Evolutionary conservation across 2,797 vertebrate species (phyloP).

Genomic region (Dipus sagitta): DNA sequence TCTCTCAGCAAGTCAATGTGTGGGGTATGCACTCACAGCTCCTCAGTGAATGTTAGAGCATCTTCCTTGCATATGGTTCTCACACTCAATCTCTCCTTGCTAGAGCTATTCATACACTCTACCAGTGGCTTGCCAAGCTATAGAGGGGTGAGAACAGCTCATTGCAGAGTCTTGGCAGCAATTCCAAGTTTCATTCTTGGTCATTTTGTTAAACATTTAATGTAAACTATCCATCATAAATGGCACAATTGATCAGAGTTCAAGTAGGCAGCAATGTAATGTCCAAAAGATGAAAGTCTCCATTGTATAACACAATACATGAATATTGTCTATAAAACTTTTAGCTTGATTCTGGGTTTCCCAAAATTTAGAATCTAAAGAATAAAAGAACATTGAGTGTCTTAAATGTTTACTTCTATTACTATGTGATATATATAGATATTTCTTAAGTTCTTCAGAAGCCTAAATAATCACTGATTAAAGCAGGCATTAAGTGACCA

Average conservation of each 20-base stretch:
- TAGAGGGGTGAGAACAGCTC: not conserved
- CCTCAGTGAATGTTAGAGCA: conserved; percentile 20
- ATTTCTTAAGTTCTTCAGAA: conserved; percentile 19
- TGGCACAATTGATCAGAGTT: conserved; percentile 35
- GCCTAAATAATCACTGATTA: conserved; percentile 22
- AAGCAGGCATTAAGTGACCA: conserved; percentile 13
- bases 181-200: conserved; percentile 40
- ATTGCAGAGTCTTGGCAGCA: not conserved
- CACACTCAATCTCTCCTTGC: conserved; percentile 52
- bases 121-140: conserved; percentile 34
- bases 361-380: conserved; percentile 3
- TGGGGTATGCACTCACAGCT: conserved; percentile 14
- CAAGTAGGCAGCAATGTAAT: not conserved
- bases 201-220: conserved; percentile 58
- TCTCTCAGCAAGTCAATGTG: conserved; percentile 5
- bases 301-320: not conserved
- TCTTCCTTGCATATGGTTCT: conserved; percentile 61
- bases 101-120: conserved; percentile 51
- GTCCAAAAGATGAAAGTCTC: not conserved
- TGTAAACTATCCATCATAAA: conserved; percentile 41
- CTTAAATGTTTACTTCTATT: conserved; percentile 23
- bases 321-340: not conserved
- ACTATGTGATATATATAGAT: not conserved
- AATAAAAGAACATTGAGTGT: conserved; percentile 6
- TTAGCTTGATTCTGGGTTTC: conserved; percentile 47